Evolutionary conservation across 92 coral and sea anemone species (phyloP), one percentile per base, ranked within the genome.

Genomic region (Parazoanthus swiftii): DNA sequence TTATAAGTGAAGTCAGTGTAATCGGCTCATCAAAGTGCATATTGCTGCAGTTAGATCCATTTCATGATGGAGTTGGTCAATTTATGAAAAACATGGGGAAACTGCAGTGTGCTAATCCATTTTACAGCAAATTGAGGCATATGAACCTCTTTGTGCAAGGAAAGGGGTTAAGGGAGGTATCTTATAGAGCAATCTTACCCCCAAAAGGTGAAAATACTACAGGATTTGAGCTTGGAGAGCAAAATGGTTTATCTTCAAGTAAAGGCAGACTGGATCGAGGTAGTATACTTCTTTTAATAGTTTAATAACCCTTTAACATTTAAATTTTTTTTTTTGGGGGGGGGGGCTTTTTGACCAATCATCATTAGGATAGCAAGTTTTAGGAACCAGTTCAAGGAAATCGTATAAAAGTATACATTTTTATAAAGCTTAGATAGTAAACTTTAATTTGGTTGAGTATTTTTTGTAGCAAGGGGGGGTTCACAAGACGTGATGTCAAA

Each of bases 81-180:
- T 76, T 58, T 44, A 89, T 89, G 77, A 92, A 89, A 81, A 89
- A 92, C 79, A 59, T 92, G 43, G 94, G 94, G 15, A 80, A 89
- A 39, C 81, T 92, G 67, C 85, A 76, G 50, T 92, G 94, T 54
- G 38, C 84, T 18, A 91, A 74, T 6, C 76, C 68, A 0, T 50
- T 81, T 25, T 78, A 80, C 86, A 89, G 90, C 33, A 86, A 58
- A 50, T 79, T 92, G 20, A 74, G 84, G 29, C 88, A 86, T 5
- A 89, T 88, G 46, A 88, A 70, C 5, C 81, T 92, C 4, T 86
- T 77, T 48, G 90, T 89, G 3, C 88, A 92, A 68, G 94, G 94
- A 25, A 82, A 48, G 59, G 94, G 94, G 13, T 25, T 92, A 6
- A 89, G 87, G 73, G 94, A 92, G 39, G 86, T 86, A 54, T 68